Evolutionary conservation across 2,113 vertebrate species (phyloP), one percentile per base, ranked within the genome.

Genomic region (Falco punctatus): DNA sequence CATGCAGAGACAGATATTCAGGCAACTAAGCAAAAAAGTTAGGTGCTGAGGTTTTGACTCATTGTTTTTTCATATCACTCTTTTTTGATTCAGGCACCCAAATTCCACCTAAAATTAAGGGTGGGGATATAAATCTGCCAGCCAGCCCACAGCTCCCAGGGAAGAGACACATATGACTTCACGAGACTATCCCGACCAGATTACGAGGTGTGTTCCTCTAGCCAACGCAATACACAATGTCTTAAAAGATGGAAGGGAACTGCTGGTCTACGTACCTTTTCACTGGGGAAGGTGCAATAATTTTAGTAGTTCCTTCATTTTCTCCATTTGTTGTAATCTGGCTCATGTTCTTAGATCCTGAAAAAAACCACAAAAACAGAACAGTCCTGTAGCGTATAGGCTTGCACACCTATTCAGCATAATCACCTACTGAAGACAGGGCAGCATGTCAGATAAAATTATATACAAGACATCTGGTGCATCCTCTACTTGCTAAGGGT

Each of bases 301-400:
- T 98, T 97, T 98, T 99, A 59, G 98, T 97, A 70, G 97, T 98
- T 94, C 96, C 98, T 98, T 98, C 98, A 81, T 97, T 98, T 95
- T 98, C 98, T n/a, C 94, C 97, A 90, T 96, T 98, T 72, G 92
- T 85, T 80, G 97, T 96, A 78, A 97, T 77, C 83, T 95, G 98
- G 61, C 86, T 98, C 81, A 96, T 88, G 90, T 93, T 98, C 88
- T 96, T 98, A 88, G 98, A 96, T 64, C 94, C 98, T 98, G 85
- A 28, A 57, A 51, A 55, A 74, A 73, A 54, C 24, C 30, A 0
- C 52, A 44, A 14, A 92, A 86, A 66, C 4, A 64, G 16, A 73
- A 64, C 11, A 85, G 19, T 77, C 58, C n/a, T 77, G 86, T 80
- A 81, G 77, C 30, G 83, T 15, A 81, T 13, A 88, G 7, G 6